Conservation (phyloP, 2,797 vertebrate species). For the Labroides dimidiatus region DNA sequence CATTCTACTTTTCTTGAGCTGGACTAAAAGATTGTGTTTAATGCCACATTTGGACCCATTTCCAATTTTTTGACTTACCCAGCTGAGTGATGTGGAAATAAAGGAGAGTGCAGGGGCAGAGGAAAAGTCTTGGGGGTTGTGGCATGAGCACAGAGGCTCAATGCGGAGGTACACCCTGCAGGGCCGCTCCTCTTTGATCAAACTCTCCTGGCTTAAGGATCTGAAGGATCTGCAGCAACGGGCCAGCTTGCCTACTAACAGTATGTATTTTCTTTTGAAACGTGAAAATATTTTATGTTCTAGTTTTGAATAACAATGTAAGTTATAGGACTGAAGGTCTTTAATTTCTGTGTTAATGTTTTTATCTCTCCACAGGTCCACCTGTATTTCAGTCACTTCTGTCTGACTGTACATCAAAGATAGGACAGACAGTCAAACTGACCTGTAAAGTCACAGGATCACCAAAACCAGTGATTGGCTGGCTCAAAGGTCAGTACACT, state of each 20-base stretch:
- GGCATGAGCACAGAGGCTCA: slow-evolving; percentile 94
- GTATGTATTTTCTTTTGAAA: slow-evolving; percentile 78
- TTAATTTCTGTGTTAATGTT: slow-evolving; percentile 19
- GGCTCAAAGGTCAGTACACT: slow-evolving; percentile 92
- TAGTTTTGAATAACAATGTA: neutral
- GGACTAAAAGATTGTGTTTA: neutral
- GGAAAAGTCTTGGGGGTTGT: slow-evolving; percentile 93
- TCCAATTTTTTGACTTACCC: slow-evolving; percentile 11
- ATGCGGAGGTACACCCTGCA: slow-evolving; percentile 93
- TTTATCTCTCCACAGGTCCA: slow-evolving; percentile 77
- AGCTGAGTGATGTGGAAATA: slow-evolving; percentile 94
- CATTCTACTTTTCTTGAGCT: neutral
- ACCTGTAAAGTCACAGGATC: slow-evolving; percentile 91
- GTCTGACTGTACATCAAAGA: slow-evolving; percentile 87
- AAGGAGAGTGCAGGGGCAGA: slow-evolving; percentile 92
- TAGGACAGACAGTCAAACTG: slow-evolving; percentile 94
- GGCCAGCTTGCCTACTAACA: slow-evolving; percentile 85
- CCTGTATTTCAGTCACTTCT: slow-evolving; percentile 90
- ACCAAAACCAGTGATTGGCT: slow-evolving; percentile 89
- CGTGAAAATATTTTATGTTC: neutral
- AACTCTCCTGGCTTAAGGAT: slow-evolving; percentile 96
- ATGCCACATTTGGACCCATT: neutral
- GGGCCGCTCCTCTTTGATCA: slow-evolving; percentile 88
- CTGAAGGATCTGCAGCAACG: slow-evolving; percentile 91
- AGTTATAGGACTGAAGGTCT: too few relatives aligned